A percentile compares a stretch with the other conserved stretches of the same genome.
phyloP scores from a whole-genome alignment of 2,113 vertebrate genomes.

The Paraplagusia blochii region DNA sequence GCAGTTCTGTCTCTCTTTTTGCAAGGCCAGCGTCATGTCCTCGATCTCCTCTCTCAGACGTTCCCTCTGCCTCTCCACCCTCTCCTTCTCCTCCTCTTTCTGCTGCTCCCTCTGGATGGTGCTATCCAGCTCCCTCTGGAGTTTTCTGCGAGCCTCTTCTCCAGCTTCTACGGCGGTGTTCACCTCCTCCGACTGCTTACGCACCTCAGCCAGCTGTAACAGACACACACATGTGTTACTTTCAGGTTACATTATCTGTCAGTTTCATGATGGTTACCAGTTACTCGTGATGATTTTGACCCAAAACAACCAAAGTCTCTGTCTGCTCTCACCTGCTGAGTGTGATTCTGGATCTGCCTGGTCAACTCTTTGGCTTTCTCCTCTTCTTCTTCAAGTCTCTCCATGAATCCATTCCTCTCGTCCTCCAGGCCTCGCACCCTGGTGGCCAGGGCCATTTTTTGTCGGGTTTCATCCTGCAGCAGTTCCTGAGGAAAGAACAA shows the following conservation, averaged over 20 bases:
- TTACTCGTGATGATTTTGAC: too few species aligned
- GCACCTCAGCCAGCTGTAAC: conserved; percentile 80
- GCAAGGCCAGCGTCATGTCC: conserved; percentile 82
- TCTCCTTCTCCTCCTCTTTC: conserved; percentile 81
- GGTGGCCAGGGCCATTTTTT: conserved; percentile 81
- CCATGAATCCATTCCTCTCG: conserved; percentile 78
- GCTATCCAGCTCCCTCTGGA: conserved; percentile 81
- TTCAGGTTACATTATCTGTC: too few species aligned
- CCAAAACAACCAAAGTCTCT: too few species aligned
- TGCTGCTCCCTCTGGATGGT: conserved; percentile 78
- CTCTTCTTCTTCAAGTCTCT: conserved; percentile 86
- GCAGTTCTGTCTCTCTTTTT: conserved; percentile 86
- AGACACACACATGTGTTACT: too few species aligned
- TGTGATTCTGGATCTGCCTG: conserved; percentile 78
- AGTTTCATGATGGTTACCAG: too few species aligned
- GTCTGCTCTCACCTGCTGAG: conserved; percentile 69
- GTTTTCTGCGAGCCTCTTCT: conserved; percentile 82
- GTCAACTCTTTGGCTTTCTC: conserved; percentile 72
- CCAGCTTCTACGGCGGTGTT: conserved; percentile 76
- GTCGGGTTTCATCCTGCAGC: conserved; percentile 85
- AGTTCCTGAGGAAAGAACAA: conserved; percentile 73
- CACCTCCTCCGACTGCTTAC: conserved; percentile 84
- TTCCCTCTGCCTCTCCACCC: conserved; percentile 80
- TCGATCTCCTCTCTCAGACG: conserved; percentile 87
- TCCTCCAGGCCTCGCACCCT: conserved; percentile 84